Conservation (phyloP, 2,888 invertebrate species). For the Rhaphigaster nebulosa region DNA sequence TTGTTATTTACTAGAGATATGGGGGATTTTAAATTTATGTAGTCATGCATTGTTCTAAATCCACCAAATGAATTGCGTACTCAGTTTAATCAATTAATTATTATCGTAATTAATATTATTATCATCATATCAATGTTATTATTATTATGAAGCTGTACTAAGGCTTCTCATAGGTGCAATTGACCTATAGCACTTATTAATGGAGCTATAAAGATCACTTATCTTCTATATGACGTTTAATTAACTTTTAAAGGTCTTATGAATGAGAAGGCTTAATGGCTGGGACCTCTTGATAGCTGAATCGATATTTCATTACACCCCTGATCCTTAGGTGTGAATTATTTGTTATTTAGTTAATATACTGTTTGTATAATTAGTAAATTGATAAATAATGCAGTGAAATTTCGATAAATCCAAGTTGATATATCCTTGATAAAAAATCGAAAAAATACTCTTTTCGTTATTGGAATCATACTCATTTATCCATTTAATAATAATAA, state of each 20-base stretch:
- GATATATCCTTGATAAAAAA: too few species aligned
- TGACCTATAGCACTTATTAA: conserved; percentile 5
- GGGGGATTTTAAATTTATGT: too few species aligned
- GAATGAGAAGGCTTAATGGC: conserved; percentile 22
- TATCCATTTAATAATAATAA: too few species aligned
- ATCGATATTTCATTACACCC: conserved; percentile 22
- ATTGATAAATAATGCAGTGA: not conserved
- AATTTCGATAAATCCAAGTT: not conserved
- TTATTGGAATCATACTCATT: too few species aligned
- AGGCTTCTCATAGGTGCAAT: not conserved
- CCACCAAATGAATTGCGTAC: too few species aligned
- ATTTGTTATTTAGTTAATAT: not conserved
- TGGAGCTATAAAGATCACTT: conserved; percentile 1
- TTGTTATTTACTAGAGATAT: too few species aligned
- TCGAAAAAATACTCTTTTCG: too few species aligned
- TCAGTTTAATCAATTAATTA: not conserved
- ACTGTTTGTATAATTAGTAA: not conserved
- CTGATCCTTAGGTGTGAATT: not conserved
- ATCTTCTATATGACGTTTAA: conserved; percentile 7
- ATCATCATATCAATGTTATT: not conserved
- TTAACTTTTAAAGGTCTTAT: conserved; percentile 26
- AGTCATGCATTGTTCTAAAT: too few species aligned
- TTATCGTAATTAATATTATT: not conserved
- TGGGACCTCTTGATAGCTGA: not conserved
- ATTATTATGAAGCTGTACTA: not conserved